Percentiles rank a stretch among this genome's conserved stretches.
These are phyloP conservation scores for Pecten maximus DNA, from an alignment of 2,888 invertebrate species.

Conservation along the genomic window DNA sequence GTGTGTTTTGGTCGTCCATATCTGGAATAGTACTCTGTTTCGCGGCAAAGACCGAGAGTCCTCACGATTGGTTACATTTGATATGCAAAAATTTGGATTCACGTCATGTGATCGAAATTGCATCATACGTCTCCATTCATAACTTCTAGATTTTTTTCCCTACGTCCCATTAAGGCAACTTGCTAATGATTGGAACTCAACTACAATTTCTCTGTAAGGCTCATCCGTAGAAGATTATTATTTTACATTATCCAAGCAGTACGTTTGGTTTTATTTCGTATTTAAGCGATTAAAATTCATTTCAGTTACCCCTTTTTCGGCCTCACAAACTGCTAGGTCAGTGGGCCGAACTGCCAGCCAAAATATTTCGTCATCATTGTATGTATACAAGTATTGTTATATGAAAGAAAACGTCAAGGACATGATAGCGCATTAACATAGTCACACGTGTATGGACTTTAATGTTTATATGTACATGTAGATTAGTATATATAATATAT, in stretches of 20 bases:
- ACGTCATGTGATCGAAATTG: slow-evolving; percentile 53
- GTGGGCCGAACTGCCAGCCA: slow-evolving; percentile 33
- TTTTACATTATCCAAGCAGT: not conserved
- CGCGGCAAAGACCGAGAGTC: slow-evolving; percentile 43
- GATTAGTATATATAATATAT: no score
- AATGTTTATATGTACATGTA: not conserved
- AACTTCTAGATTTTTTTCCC: not conserved
- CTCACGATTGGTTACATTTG: slow-evolving; percentile 46
- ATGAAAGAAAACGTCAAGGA: slow-evolving; percentile 6
- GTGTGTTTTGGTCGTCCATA: slow-evolving; percentile 55
- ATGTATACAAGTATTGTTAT: not conserved
- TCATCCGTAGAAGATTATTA: not conserved
- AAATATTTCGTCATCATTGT: slow-evolving; percentile 35
- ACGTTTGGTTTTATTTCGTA: not conserved
- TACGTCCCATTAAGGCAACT: not conserved
- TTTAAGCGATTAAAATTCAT: not conserved
- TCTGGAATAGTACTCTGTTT: slow-evolving; percentile 41
- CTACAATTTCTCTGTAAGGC: not conserved
- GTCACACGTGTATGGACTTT: not conserved
- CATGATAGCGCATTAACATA: not conserved
- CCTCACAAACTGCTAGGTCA: not conserved
- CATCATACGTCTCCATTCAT: slow-evolving; percentile 54
- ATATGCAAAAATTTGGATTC: slow-evolving; percentile 49
- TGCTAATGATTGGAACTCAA: not conserved
- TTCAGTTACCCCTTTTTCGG: not conserved